Base-by-base conservation (phyloP, 2,797 vertebrate genomes). In the Orestias chungarensis region DNA sequence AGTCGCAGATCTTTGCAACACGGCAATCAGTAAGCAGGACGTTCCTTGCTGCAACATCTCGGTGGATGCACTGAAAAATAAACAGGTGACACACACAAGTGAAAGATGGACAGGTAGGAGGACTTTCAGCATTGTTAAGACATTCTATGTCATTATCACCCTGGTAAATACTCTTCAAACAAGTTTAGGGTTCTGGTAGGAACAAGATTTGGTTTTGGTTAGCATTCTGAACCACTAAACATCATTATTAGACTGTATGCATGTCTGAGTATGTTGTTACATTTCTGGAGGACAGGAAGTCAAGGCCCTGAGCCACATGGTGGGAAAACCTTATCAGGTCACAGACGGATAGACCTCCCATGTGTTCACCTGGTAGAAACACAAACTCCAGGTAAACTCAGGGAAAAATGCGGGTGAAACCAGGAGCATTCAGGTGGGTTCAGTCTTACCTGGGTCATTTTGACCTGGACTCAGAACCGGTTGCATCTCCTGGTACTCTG, bases 1-100 rank as follows among this genome's bases (percentile, higher is more conserved):
- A 99, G 93, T 99, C 98, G 49, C 98, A 99, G 79, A 99, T 99
- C 92, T 99, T 99, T 74, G 96, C 97, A 29, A 96, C 88, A 0
- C 84, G 88, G 9, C 85, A 91, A 0, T 95, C 93, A 0, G 96
- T 96, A 67, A 99, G 76, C 14, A 99, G 92, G 65, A 99, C 95
- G 0, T 99, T 99, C 65, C 98, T 95, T 12, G 98, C 98, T 2
- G 98, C 98, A 11, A 99, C 91, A 0, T 99, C 98, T 76, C 98
- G 95, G 83, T 99, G 98, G 87, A 99, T 99, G 82, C 98, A 99
- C 97, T 99, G 82, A 84, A 42, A 76, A 23, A 79, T 10, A 80
- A 18, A 74, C 50, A 77, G 33, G 20, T 15, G 8, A 76, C 25
- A 42, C 31, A 49, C 0, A 71, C 50, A 77, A 33, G 20, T 18